These are phyloP conservation scores for Myotis brandtii DNA, from an alignment of 2,113 vertebrate species.

Conservation along the genomic window DNA sequence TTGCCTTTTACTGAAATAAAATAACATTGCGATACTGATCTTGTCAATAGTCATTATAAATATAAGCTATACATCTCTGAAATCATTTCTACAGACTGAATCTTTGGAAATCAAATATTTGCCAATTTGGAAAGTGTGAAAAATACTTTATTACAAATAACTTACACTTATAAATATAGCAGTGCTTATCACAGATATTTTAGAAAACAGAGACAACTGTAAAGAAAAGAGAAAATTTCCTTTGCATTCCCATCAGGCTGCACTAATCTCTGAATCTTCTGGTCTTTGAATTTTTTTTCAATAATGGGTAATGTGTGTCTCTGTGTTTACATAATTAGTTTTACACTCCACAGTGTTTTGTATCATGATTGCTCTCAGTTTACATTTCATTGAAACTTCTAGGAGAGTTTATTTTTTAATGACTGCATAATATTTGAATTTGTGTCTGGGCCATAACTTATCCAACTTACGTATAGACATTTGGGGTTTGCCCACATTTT, in stretches of 20 bases:
- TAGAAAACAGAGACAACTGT: background rate
- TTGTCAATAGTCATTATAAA: background rate
- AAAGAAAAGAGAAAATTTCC: background rate
- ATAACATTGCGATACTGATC: background rate
- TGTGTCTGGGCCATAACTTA: background rate
- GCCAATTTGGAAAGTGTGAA: background rate
- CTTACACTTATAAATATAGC: background rate
- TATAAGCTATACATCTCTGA: background rate
- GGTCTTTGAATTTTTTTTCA: background rate
- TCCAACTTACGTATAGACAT: background rate
- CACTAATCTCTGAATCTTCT: slow-evolving; percentile 34
- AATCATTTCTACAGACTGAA: slow-evolving; percentile 15
- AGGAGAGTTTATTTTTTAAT: background rate
- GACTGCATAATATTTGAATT: slow-evolving; percentile 5
- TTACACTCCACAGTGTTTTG: slow-evolving; percentile 30
- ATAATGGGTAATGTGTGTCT: background rate
- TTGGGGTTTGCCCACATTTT: background rate
- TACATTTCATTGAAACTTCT: background rate
- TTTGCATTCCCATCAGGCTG: background rate
- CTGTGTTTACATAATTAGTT: background rate
- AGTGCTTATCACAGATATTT: background rate
- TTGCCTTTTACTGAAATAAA: background rate
- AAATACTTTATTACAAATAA: slow-evolving; percentile 35
- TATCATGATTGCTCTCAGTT: slow-evolving; percentile 18
- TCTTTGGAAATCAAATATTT: slow-evolving; percentile 28